Conservation (phyloP, 1,140 invertebrate genomes). For the Phenacoccus solenopsis region DNA sequence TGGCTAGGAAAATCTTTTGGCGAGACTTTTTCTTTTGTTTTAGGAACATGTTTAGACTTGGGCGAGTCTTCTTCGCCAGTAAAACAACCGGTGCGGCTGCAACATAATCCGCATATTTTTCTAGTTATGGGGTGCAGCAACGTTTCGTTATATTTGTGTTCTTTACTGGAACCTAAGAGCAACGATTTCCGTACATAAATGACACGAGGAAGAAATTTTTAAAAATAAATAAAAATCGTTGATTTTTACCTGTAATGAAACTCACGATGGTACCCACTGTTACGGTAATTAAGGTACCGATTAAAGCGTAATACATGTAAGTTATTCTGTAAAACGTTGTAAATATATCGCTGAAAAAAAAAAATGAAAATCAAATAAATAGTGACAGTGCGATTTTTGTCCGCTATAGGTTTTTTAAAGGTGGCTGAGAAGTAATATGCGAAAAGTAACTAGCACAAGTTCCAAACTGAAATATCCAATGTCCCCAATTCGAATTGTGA, state of each 20-base stretch:
- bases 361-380: background rate
- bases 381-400: background rate
- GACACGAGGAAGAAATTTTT: background rate
- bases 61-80: background rate
- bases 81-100: background rate
- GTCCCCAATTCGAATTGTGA: no score
- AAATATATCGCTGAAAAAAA: conserved; percentile 40
- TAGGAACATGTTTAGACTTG: background rate
- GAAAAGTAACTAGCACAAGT: no score
- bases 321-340: conserved; percentile 49
- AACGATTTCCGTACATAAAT: no score
- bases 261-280: conserved; percentile 49
- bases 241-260: conserved; percentile 39
- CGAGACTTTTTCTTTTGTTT: background rate
- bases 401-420: no score
- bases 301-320: conserved; percentile 62
- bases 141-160: background rate
- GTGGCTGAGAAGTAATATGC: no score
- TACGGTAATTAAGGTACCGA: conserved; percentile 52
- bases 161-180: background rate
- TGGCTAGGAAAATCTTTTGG: background rate
- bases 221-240: background rate
- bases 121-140: background rate
- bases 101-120: background rate
- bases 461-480: no score